A percentile compares a stretch with the other conserved stretches of the same genome.
These are phyloP conservation scores for Melanostigma gelatinosum DNA, from an alignment of 2,113 vertebrate genomes.

Conservation along the genomic window DNA sequence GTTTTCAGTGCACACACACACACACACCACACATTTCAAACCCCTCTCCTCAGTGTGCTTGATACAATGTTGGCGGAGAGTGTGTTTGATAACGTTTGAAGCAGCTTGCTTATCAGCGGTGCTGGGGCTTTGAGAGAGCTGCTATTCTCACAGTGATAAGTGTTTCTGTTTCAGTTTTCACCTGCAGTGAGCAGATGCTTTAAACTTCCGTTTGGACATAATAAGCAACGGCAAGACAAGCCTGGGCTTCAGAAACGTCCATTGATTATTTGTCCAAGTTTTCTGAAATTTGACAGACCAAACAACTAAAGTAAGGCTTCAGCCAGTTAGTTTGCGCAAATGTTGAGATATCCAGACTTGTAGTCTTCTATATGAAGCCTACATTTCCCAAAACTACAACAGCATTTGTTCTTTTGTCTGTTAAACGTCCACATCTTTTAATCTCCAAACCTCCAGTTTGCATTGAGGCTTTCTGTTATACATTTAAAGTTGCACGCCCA, in stretches of 20 bases:
- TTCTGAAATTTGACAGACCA: not conserved
- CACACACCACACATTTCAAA: not conserved
- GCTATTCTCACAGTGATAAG: slow-evolving; percentile 48
- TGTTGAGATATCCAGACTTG: not conserved
- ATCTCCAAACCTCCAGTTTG: not conserved
- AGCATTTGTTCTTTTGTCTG: not conserved
- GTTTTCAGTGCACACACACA: slow-evolving; percentile 6
- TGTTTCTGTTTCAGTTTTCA: slow-evolving; percentile 32
- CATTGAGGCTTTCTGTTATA: not conserved
- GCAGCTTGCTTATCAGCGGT: slow-evolving; percentile 12
- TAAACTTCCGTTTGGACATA: not conserved
- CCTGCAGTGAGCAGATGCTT: slow-evolving; percentile 11
- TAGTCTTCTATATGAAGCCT: not conserved
- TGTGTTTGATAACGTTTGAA: slow-evolving; percentile 21
- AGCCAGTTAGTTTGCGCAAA: not conserved
- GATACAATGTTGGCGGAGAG: slow-evolving; percentile 32
- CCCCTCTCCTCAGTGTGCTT: slow-evolving; percentile 25
- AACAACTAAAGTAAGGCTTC: too few relatives aligned
- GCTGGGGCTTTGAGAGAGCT: slow-evolving; percentile 36
- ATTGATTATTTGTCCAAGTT: not conserved
- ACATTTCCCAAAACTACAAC: not conserved
- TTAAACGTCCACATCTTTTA: not conserved
- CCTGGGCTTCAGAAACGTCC: not conserved
- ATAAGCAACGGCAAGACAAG: not conserved
- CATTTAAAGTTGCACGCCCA: not conserved